Evolutionary conservation across 2,113 vertebrate species (phyloP).

Genomic region (Neofelis nebulosa): DNA sequence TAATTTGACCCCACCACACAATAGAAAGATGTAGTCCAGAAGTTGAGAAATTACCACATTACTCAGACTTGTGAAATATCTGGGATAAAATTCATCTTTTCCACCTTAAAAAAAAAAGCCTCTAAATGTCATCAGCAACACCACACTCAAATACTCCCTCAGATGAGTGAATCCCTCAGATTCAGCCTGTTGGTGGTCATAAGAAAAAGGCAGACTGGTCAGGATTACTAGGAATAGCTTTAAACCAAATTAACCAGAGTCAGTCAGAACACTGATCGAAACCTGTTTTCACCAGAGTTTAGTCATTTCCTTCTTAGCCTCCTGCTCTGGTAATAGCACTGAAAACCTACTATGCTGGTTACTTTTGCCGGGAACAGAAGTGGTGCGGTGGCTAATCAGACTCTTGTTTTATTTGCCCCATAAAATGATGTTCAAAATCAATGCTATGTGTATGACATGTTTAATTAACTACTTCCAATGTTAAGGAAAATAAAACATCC

Average conservation of each 20-base stretch:
- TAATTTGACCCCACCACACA: neutral
- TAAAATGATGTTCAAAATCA: neutral
- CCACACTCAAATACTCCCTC: neutral
- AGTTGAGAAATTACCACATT: neutral
- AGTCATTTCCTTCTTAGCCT: neutral
- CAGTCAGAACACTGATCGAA: neutral
- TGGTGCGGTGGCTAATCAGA: neutral
- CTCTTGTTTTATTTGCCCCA: neutral
- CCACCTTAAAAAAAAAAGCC: constrained; percentile 41
- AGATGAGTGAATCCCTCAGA: neutral
- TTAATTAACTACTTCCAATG: neutral
- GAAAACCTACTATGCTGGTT: neutral
- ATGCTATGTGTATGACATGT: neutral
- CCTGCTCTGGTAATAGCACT: neutral
- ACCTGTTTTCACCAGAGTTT: neutral
- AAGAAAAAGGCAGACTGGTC: neutral
- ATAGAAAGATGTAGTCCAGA: neutral
- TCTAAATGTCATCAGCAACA: neutral
- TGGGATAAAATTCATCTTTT: constrained; percentile 33
- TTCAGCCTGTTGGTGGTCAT: neutral
- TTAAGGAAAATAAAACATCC: neutral
- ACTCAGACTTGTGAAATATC: constrained; percentile 16
- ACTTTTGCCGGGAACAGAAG: neutral
- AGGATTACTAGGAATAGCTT: neutral
- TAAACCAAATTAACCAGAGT: neutral